Conservation (phyloP, 1,140 invertebrate species). For the Neuroterus valhalla region DNA sequence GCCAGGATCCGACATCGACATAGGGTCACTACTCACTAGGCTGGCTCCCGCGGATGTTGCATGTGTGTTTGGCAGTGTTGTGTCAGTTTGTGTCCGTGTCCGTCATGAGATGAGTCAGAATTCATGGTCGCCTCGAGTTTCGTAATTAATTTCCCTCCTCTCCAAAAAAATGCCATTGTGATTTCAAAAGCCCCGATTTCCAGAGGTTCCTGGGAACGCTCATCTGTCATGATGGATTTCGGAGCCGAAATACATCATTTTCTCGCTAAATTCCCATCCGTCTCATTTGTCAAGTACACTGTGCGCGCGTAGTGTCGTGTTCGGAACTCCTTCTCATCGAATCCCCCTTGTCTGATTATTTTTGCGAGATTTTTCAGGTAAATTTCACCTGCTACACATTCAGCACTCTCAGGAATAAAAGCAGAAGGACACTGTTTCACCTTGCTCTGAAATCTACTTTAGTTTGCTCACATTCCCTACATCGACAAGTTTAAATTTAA, state of each 20-base stretch:
- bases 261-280: slow-evolving; percentile 11
- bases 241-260: slow-evolving; percentile 41
- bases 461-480: slow-evolving; percentile 10
- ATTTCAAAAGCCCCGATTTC: slow-evolving; percentile 37
- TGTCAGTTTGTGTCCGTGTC: slow-evolving; percentile 38
- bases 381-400: background rate
- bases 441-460: slow-evolving; percentile 1
- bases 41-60: background rate
- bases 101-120: slow-evolving; percentile 64
- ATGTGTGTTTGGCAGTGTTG: too few species aligned
- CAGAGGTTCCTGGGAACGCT: slow-evolving; percentile 39
- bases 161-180: slow-evolving; percentile 48
- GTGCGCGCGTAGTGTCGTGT: slow-evolving; percentile 28
- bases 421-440: slow-evolving; percentile 2
- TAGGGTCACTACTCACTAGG: too few species aligned
- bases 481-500: background rate
- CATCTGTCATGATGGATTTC: slow-evolving; percentile 49
- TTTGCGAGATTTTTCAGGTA: slow-evolving; percentile 1
- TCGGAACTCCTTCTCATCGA: slow-evolving; percentile 32
- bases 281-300: slow-evolving; percentile 9
- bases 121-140: slow-evolving; percentile 54
- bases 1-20: too few species aligned
- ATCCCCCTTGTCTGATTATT: slow-evolving; percentile 2
- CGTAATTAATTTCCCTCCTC: slow-evolving; percentile 54
- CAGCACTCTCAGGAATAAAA: slow-evolving; percentile 18